phyloP scores from a whole-genome alignment of 2,113 vertebrate species.

The Todiramphus chloris region DNA sequence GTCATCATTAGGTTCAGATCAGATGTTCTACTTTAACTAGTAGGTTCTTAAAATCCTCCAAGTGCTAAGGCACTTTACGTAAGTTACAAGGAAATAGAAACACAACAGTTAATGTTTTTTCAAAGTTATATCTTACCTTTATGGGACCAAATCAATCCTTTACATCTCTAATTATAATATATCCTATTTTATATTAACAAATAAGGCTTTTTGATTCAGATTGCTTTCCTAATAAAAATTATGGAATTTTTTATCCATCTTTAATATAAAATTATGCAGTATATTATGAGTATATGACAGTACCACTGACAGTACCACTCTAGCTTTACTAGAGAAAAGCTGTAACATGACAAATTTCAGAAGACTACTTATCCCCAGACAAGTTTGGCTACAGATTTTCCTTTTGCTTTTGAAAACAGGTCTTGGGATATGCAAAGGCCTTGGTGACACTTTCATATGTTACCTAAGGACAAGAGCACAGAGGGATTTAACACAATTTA shows the following conservation, averaged over 20 bases:
- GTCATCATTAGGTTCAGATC: neutral
- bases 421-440: neutral
- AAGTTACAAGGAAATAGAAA: neutral
- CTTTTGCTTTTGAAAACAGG: neutral
- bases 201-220: neutral
- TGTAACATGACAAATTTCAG: neutral
- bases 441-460: neutral
- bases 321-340: neutral
- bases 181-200: neutral
- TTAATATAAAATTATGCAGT: neutral
- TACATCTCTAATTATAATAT: neutral
- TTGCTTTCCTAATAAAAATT: neutral
- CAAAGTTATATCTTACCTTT: neutral
- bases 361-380: neutral
- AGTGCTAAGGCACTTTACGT: neutral
- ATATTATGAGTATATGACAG: neutral
- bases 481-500: neutral
- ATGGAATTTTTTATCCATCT: neutral
- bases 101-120: neutral
- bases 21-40: neutral
- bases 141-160: neutral
- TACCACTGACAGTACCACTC: neutral
- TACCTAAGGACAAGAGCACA: neutral
- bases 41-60: neutral
- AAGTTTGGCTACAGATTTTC: neutral